phyloP scores from a whole-genome alignment of 2,113 vertebrate genomes.

The Rhinopithecus roxellana region DNA sequence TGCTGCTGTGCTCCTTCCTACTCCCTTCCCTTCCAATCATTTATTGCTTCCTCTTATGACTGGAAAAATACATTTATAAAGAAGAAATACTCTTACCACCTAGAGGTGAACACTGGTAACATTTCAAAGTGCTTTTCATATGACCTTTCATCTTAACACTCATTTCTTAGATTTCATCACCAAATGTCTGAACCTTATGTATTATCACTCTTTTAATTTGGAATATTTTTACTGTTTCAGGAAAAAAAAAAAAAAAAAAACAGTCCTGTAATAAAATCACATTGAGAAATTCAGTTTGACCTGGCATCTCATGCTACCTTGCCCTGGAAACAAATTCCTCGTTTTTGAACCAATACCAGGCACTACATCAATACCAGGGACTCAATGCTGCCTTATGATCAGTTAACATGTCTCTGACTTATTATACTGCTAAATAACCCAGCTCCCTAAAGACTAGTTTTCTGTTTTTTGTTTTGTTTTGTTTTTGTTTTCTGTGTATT shows the following conservation, averaged over 20 bases:
- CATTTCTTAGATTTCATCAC: neutral
- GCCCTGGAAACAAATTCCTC: neutral
- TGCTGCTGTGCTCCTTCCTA: neutral
- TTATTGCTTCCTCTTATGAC: neutral
- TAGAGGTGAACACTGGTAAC: neutral
- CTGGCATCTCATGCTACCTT: neutral
- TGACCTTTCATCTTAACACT: neutral
- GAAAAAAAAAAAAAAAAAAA: constrained; percentile 1
- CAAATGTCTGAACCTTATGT: neutral
- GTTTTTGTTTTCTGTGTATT: neutral
- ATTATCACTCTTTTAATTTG: neutral
- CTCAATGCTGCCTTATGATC: neutral
- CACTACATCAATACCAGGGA: neutral
- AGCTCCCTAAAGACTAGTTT: neutral
- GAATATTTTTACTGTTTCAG: neutral
- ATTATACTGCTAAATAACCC: neutral
- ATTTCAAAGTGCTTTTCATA: neutral
- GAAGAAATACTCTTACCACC: neutral
- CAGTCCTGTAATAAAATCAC: neutral
- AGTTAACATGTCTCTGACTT: neutral
- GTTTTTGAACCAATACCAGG: neutral
- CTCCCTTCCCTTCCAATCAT: neutral
- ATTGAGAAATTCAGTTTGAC: neutral
- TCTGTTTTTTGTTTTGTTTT: neutral
- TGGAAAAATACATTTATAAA: neutral